Conservation (phyloP, 92 coral and sea anemone species). For the Epizoanthus illoricatus region DNA sequence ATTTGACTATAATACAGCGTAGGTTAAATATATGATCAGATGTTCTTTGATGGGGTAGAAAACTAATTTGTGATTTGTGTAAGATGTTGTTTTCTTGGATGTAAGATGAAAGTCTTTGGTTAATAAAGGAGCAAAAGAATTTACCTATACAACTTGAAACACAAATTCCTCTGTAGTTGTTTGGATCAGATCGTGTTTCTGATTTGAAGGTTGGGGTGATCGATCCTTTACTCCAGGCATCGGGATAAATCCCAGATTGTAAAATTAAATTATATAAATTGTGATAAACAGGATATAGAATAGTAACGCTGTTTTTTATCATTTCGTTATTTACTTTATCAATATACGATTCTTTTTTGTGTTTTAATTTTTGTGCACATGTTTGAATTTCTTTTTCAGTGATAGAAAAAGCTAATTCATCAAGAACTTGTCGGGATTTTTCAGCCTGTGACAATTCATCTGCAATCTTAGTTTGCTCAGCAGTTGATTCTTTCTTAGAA, state of each 20-base stretch:
- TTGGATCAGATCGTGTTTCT: conserved; percentile 40
- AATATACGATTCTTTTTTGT: conserved; percentile 8
- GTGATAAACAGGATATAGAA: conserved; percentile 12
- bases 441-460: neutral
- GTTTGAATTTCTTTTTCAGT: conserved; percentile 6
- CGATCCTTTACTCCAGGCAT: conserved; percentile 50
- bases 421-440: neutral
- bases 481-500: neutral
- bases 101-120: conserved; percentile 38
- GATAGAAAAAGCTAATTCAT: neutral
- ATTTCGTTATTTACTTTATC: conserved; percentile 32
- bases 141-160: conserved; percentile 56
- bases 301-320: conserved; percentile 10
- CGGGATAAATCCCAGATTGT: conserved; percentile 46
- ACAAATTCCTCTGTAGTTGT: conserved; percentile 60
- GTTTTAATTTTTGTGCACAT: conserved; percentile 14
- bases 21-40: conserved; percentile 57
- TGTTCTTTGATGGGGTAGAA: conserved; percentile 46
- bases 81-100: conserved; percentile 35
- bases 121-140: conserved; percentile 41
- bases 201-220: conserved; percentile 59
- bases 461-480: neutral
- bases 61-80: conserved; percentile 52
- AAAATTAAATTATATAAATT: neutral
- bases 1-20: conserved; percentile 38